Evolutionary conservation across 2,888 invertebrate species (phyloP), one percentile per base, ranked within the genome.

Genomic region (Dorcus parallelipipedus): DNA sequence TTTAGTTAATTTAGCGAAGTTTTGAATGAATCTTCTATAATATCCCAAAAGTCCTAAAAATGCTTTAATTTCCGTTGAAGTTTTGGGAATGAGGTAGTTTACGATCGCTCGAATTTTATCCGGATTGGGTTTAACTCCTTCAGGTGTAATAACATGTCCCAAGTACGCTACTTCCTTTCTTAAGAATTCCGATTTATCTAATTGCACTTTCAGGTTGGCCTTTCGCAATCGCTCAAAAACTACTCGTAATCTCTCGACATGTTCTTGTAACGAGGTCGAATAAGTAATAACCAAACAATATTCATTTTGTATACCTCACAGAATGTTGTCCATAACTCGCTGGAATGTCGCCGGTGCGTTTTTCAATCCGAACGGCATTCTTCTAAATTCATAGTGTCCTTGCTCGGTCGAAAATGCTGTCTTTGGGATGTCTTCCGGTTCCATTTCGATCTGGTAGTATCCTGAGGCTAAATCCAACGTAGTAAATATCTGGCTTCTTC

Each of bases 311-410:
- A 54, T 17, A 9, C 26, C 49, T 38, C 45, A 39, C 47, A 54
- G 39, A n/a, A 49, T 26, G n/a, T 42, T 3, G 10, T 52, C 9
- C 14, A 41, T 52, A 0, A 71, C 20, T 61, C 72, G 51, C 42
- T 76, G 73, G 51, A 74, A 74, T 0, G 70, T 71, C 14, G 67
- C 67, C 0, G 73, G 73, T 6, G 71, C 68, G 26, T 68, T 71
- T 47, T 65, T 72, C 1, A 72, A 17, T 3, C 71, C 72, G 50
- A 72, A 71, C 0, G 71, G 71, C 71, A n/a, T n/a, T n/a, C n/a
- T n/a, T n/a, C n/a, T n/a, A n/a, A n/a, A n/a, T n/a, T n/a, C n/a
- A n/a, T n/a, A 68, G 49, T 69, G 67, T 9, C 67, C 65, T 17
- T 65, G 54, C 41, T 67, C 64, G 3, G 60, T 63, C n/a, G 40